Base-by-base conservation (phyloP, 2,888 invertebrate genomes). In the Eupeodes latifasciatus region DNA sequence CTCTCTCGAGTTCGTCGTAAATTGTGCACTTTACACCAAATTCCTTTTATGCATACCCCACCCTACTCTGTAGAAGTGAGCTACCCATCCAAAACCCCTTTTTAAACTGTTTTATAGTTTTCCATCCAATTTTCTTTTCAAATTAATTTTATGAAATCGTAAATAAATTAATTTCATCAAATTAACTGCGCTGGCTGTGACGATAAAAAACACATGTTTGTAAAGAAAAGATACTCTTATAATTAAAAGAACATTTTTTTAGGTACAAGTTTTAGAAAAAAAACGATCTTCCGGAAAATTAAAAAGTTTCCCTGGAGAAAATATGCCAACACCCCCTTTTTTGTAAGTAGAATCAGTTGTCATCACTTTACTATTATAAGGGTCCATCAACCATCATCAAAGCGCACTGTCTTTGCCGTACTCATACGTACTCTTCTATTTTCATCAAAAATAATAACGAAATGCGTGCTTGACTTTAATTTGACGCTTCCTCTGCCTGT, bases 81-180 rank as follows among this genome's bases (percentile, higher is more conserved):
- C 27, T 14, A 57, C 36, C 34, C 5, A 19, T 36, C 14, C 36
- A 5, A 19, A 27, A 11, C 77, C 66, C 71, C 51, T 27, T 51
- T 53, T 44, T 27, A 14, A 47, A 14, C 49, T 11, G 27, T 27
- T 16, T 44, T 4, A 55, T 55, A 64, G 71, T 76, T 76, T 76
- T 76, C 77, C 62, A 57, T 81, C 69, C 81, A 88, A 85, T 84
- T 84, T 81, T 81, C 81, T 44, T 64, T 67, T 78, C 74, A 74
- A 88, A 85, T 85, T 88, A 88, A 88, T 88, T 88, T 88, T 69
- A 85, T 77, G 88, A 81, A 69, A 88, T 88, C 81, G 78, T 88
- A 88, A 88, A 88, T 88, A 88, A 85, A 88, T 85, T 85, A 85
- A 85, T 85, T 88, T 51, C 11, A 67, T 64, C 81, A 85, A 88